Evolutionary conservation across 1,140 invertebrate species (phyloP), one percentile per base, ranked within the genome.

Genomic region (Leptoteleia sp.): DNA sequence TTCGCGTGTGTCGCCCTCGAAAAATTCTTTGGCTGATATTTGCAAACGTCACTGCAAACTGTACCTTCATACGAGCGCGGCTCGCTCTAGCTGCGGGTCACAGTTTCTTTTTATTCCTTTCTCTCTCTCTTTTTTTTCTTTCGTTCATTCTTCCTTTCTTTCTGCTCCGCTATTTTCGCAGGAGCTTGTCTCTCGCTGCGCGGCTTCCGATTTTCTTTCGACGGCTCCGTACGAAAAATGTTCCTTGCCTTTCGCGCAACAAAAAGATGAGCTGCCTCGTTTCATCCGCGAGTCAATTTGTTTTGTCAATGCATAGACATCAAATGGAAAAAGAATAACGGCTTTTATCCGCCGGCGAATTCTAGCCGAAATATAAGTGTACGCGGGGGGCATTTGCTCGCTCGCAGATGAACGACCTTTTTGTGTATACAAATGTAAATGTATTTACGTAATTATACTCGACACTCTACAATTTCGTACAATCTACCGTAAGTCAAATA

Each of bases 231-330:
- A 72, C 47, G 68, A 62, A 47, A 62, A 72, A 72, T 72, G 59
- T 57, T 50, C 27, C 7, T 50, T 29, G 47, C 35, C 12, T 45
- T 48, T 48, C 33, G 13, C 54, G 27, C 50, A 59, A 70, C 65
- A 73, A 73, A 73, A 73, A 57, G 38, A 54, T 64, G 59, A 73
- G 35, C 59, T 73, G 57, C 50, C 70, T 73, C 59, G 57, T 73
- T 73, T 73, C 70, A 73, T 73, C 50, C 50, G 6, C 70, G 40
- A 73, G 25, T 64, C 59, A 64, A 73, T 73, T 72, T 72, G 68
- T 73, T 73, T 64, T 64, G 57, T 57, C 50, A 64, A 73, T 73
- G 59, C 59, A 48, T 57, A 16, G 40, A 64, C 64, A 57, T 52
- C 48, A 57, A 64, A 57, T 57, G 33, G 16, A 55, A 72, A 31